Conservation (phyloP, 2,888 invertebrate genomes). For the Drosophila sordidula region DNA sequence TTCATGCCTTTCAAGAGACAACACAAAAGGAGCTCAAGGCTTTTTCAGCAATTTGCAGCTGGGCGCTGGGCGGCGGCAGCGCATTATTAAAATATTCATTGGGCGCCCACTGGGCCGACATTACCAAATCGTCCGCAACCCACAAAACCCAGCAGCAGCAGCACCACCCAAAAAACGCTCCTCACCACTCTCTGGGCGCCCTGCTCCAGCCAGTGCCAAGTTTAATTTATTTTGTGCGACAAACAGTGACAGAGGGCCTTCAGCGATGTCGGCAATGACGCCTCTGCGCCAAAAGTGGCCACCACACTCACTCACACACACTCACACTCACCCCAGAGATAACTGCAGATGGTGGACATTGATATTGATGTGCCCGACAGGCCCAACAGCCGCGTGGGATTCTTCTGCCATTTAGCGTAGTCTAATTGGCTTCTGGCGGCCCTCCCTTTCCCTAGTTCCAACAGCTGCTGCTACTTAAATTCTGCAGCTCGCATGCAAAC, state of each 20-base stretch:
- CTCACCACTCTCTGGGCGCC: constrained; percentile 3
- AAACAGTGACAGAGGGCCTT: constrained; percentile 60
- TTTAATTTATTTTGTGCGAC: constrained; percentile 77
- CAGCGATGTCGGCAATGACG: constrained; percentile 44
- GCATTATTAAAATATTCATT: constrained; percentile 75
- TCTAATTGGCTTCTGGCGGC: constrained; percentile 41
- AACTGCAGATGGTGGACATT: constrained; percentile 47
- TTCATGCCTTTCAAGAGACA: constrained; percentile 32
- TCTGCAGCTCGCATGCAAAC: constrained; percentile 11
- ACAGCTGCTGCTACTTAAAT: constrained; percentile 13
- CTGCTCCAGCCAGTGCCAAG: constrained; percentile 49
- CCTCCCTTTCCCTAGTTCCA: neutral
- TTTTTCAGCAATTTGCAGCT: constrained; percentile 64
- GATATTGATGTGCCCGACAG: constrained; percentile 49
- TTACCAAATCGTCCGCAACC: constrained; percentile 19
- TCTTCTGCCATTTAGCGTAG: constrained; percentile 33
- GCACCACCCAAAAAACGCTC: neutral
- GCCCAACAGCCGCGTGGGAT: constrained; percentile 43
- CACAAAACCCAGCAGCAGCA: constrained; percentile 18
- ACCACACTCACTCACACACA: constrained; percentile 14
- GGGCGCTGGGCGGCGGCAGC: constrained; percentile 17
- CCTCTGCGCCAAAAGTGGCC: constrained; percentile 69
- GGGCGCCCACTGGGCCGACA: constrained; percentile 25
- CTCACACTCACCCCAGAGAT: constrained; percentile 12
- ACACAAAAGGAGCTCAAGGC: constrained; percentile 65